These are phyloP conservation scores for Petrocephalus schoutedeni DNA, from an alignment of 2,797 vertebrate genomes.

Conservation along the genomic window DNA sequence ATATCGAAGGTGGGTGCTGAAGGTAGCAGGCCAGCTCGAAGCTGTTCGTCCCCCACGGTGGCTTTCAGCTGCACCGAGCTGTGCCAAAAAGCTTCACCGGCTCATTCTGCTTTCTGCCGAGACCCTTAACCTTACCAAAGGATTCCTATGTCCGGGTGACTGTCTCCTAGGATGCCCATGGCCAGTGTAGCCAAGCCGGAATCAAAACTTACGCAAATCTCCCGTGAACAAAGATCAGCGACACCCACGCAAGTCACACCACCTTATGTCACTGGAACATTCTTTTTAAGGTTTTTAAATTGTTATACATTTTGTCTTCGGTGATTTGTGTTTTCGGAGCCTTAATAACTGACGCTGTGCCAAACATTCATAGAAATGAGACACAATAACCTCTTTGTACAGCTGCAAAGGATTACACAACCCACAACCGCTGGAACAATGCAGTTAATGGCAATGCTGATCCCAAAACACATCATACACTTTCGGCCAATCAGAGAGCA, in stretches of 20 bases:
- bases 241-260: background rate
- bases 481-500: background rate
- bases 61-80: background rate
- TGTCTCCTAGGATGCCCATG: background rate
- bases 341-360: background rate
- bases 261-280: background rate
- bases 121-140: background rate
- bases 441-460: background rate
- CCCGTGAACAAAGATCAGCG: background rate
- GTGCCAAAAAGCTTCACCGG: background rate
- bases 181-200: background rate
- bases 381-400: background rate
- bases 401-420: background rate
- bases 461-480: background rate
- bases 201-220: background rate
- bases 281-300: background rate
- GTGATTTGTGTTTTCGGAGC: slow-evolving; percentile 7
- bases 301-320: background rate
- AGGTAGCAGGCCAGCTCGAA: too few relatives aligned
- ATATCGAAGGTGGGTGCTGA: too few relatives aligned
- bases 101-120: background rate
- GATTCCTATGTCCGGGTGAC: background rate
- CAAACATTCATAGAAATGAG: background rate
- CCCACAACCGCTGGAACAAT: background rate
- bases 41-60: too few relatives aligned